These are phyloP conservation scores for Gyrodactylus bullatarudis DNA, from an alignment of 1,140 invertebrate species.

Conservation along the genomic window DNA sequence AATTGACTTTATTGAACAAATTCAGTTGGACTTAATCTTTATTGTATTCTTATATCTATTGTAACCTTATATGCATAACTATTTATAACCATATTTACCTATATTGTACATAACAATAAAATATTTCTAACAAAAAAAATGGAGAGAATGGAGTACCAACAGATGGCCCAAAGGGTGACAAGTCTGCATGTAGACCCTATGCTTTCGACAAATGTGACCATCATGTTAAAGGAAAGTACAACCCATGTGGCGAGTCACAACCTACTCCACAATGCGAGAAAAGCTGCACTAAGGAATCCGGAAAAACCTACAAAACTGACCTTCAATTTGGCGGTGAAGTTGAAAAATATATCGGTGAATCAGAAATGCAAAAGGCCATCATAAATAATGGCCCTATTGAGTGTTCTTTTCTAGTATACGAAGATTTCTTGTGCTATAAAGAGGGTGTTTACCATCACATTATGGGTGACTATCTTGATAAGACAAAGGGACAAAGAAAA, in stretches of 20 bases:
- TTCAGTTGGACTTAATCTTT: too few species aligned
- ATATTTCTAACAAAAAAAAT: too few species aligned
- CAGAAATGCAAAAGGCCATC: conserved; percentile 21
- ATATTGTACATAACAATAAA: too few species aligned
- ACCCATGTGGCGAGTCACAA: conserved; percentile 42
- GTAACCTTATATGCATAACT: too few species aligned
- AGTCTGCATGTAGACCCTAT: conserved; percentile 45
- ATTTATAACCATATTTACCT: too few species aligned
- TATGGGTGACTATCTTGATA: conserved; percentile 21
- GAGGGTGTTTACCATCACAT: conserved; percentile 27
- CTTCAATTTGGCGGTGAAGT: conserved; percentile 31
- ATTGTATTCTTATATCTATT: too few species aligned
- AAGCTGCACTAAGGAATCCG: conserved; percentile 34
- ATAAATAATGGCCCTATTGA: conserved; percentile 24
- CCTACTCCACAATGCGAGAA: conserved; percentile 40
- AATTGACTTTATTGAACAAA: too few species aligned
- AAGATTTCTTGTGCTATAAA: conserved; percentile 11
- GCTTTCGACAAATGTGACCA: too few species aligned
- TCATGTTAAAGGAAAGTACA: too few species aligned
- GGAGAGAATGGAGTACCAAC: conserved; percentile 40
- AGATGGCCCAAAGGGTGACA: too few species aligned
- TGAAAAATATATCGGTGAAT: conserved; percentile 18
- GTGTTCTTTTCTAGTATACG: conserved; percentile 23
- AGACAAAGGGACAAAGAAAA: conserved; percentile 14
- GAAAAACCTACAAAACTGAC: conserved; percentile 34